These are phyloP conservation scores for Coregonus sp. DNA, from an alignment of 2,797 vertebrate genomes.

Conservation along the genomic window DNA sequence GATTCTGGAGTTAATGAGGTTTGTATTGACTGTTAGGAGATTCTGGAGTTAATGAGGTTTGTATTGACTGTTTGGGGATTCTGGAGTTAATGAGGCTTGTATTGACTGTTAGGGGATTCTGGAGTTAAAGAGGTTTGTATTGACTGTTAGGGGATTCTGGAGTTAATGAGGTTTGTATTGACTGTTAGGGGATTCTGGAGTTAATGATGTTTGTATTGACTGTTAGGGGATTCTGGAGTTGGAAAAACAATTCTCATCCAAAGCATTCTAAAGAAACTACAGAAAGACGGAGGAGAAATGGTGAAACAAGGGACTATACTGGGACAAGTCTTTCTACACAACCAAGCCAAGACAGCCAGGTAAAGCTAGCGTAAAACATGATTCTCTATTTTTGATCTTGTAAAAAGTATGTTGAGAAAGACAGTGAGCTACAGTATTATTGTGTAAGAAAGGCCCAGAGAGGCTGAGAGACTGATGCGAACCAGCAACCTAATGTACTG, in stretches of 20 bases:
- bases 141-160: too few species aligned
- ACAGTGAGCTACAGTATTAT: too few species aligned
- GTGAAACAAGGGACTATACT: conserved; percentile 61
- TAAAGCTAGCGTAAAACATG: not conserved
- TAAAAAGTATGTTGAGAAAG: not conserved
- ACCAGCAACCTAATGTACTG: not conserved
- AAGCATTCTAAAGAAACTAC: conserved; percentile 61
- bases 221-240: conserved; percentile 65
- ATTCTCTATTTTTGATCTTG: too few species aligned
- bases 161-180: not conserved
- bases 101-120: too few species aligned
- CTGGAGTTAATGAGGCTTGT: too few species aligned
- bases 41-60: too few species aligned
- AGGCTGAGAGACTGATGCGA: not conserved
- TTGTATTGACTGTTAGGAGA: too few species aligned
- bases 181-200: not conserved
- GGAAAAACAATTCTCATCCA: conserved; percentile 65
- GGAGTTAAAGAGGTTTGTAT: too few species aligned
- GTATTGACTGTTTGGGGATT: too few species aligned
- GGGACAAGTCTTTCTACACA: conserved; percentile 63
- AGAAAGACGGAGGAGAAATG: conserved; percentile 48
- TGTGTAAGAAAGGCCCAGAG: not conserved
- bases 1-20: too few species aligned
- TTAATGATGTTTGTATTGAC: not conserved
- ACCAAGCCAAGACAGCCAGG: conserved; percentile 48